phyloP scores from a whole-genome alignment of 2,888 invertebrate genomes.

The Bellardia bayeri region DNA sequence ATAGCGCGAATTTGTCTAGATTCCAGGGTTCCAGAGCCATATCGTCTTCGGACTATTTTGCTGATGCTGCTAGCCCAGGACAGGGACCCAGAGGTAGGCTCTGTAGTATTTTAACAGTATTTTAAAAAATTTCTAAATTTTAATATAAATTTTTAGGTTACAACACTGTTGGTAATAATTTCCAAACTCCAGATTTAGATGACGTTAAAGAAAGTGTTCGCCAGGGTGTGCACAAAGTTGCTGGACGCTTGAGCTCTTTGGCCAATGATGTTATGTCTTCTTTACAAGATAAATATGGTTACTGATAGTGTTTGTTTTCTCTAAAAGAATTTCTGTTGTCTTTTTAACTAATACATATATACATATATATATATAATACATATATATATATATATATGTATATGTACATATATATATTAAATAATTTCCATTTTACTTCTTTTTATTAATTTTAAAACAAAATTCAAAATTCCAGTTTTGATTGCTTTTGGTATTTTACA shows the following conservation, averaged over 20 bases:
- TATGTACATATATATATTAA: conserved; percentile 46
- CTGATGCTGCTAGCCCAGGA: conserved; percentile 84
- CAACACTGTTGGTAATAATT: conserved; percentile 79
- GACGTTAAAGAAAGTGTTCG: conserved; percentile 98
- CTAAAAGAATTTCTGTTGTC: conserved; percentile 71
- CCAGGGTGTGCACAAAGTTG: conserved; percentile 98
- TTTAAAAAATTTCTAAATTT: too few species aligned
- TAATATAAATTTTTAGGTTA: conserved; percentile 76
- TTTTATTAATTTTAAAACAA: conserved; percentile 3
- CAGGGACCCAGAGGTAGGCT: conserved; percentile 79
- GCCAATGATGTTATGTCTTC: conserved; percentile 97
- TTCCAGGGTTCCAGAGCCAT: conserved; percentile 98
- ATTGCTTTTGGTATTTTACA: conserved; percentile 19
- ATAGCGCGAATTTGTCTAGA: conserved; percentile 87
- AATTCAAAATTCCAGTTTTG: conserved; percentile 4
- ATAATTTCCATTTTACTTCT: conserved; percentile 42
- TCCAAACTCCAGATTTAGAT: conserved; percentile 92
- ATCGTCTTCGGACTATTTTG: conserved; percentile 98
- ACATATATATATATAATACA: too few species aligned
- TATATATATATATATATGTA: background rate
- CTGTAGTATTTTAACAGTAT: too few species aligned
- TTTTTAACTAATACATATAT: conserved; percentile 49
- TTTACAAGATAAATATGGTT: conserved; percentile 92
- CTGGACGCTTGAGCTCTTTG: conserved; percentile 96
- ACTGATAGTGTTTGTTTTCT: conserved; percentile 84